Evolutionary conservation across 2,888 invertebrate genomes (phyloP).

Genomic region (Drosophila stalkeri): DNA sequence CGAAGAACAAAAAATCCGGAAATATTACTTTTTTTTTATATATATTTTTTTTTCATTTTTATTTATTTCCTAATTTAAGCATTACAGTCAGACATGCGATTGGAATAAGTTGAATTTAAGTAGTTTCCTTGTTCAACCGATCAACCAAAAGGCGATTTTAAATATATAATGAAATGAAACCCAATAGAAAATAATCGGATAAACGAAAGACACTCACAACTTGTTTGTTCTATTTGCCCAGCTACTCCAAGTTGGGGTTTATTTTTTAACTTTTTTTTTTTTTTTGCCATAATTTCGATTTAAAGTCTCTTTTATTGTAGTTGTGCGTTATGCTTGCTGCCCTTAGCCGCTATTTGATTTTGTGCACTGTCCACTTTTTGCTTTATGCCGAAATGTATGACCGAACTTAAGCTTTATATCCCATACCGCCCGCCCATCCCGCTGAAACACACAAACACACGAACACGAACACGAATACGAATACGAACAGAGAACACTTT

Average conservation of each 20-base stretch:
- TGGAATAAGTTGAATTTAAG: background rate
- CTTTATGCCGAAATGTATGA: conserved; percentile 34
- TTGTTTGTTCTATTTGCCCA: background rate
- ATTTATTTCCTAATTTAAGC: background rate
- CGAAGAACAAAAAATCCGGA: background rate
- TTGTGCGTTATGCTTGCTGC: conserved; percentile 46
- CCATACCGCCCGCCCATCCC: conserved; percentile 13
- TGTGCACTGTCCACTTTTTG: conserved; percentile 36
- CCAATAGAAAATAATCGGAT: background rate
- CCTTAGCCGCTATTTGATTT: conserved; percentile 40
- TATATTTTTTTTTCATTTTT: background rate
- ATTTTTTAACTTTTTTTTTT: background rate
- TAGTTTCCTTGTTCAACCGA: background rate
- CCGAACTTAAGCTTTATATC: conserved; percentile 15
- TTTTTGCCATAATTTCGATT: conserved; percentile 10
- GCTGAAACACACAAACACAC: conserved; percentile 23
- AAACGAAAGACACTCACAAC: background rate
- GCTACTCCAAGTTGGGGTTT: background rate
- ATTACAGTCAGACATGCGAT: no score
- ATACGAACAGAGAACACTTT: conserved; percentile 40
- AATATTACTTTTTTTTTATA: background rate
- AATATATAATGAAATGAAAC: background rate
- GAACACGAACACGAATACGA: conserved; percentile 5
- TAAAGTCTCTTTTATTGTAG: conserved; percentile 21
- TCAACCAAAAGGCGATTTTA: background rate